These are phyloP conservation scores for Collichthys lucidus DNA, from an alignment of 2,113 vertebrate genomes.

Conservation along the genomic window DNA sequence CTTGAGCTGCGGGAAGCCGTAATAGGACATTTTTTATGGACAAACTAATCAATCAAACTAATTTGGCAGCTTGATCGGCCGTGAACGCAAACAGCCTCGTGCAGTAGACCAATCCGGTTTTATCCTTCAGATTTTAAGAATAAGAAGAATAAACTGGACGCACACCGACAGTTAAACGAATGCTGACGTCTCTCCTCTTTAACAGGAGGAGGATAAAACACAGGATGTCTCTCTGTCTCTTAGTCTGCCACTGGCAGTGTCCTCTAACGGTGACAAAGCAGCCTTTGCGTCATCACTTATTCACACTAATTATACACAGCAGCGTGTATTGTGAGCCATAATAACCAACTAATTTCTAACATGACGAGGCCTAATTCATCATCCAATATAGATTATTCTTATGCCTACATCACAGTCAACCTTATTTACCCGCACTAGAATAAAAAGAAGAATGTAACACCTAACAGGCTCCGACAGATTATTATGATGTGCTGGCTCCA, in stretches of 20 bases:
- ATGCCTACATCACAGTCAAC: slow-evolving; percentile 8
- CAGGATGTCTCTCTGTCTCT: slow-evolving; percentile 29
- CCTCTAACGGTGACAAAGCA: slow-evolving; percentile 11
- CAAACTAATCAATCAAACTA: background rate
- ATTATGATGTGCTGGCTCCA: slow-evolving; percentile 61
- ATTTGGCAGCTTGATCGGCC: background rate
- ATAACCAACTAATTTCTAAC: slow-evolving; percentile 37
- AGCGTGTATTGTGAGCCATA: slow-evolving; percentile 23
- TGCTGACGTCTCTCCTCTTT: slow-evolving; percentile 21
- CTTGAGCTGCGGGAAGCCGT: background rate
- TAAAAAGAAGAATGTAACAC: slow-evolving; percentile 33
- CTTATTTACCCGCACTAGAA: slow-evolving; percentile 26
- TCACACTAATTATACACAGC: slow-evolving; percentile 44
- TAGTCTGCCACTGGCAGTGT: slow-evolving; percentile 11
- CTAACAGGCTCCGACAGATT: slow-evolving; percentile 55
- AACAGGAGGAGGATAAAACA: slow-evolving; percentile 33
- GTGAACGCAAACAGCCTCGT: no score
- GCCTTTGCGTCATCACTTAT: slow-evolving; percentile 38
- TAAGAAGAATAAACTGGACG: no score
- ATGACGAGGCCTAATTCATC: slow-evolving; percentile 32
- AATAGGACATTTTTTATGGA: background rate
- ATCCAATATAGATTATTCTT: slow-evolving; percentile 17
- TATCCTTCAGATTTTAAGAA: background rate
- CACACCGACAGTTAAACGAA: background rate
- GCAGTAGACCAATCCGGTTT: background rate